Base-by-base conservation (phyloP, 2,113 vertebrate species). In the Rana temporaria region DNA sequence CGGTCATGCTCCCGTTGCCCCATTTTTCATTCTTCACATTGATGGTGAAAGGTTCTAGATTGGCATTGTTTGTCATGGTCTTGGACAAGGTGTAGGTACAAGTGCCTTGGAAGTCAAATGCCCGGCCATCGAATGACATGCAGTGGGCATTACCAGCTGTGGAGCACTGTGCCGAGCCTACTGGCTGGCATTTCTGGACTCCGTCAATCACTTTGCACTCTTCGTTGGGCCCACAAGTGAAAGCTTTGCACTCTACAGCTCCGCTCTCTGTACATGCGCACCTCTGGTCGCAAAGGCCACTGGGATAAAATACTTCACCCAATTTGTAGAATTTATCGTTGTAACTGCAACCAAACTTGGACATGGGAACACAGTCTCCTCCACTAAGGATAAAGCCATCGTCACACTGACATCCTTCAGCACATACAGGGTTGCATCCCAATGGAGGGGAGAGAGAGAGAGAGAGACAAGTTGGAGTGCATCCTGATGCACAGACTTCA, bases 321-420 rank as follows among this genome's bases (percentile, higher is more conserved):
- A 55, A 6, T 1, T 22, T 17, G 78, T 93, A 93, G 84, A 94
- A 94, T 24, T 8, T 85, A 4, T 83, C 84, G 0, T 85, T 67
- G 14, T 90, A 79, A 3, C 85, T 0, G n/a, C 92, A 93, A 55
- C 93, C 92, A 0, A 93, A 95, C 34, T 91, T 52, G 17, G 84
- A 78, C 0, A 86, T 79, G 0, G 81, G 87, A 15, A 92, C 87
- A 4, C 93, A 94, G 6, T 9, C 6, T 7, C 85, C 82, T 64
- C 90, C 57, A 12, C 92, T 92, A 68, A 89, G 86, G 59, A 93
- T 87, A 87, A 86, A 89, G 3, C 89, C 91, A 1, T 90, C 84
- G 24, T 94, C 85, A 74, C 93, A 95, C 48, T 81, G 18, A 38
- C 93, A 95, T 22, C 88, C 88, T 69, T 95, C 92, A 2, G 62